Conservation (phyloP, 2,113 vertebrate species). For the Addax nasomaculatus region DNA sequence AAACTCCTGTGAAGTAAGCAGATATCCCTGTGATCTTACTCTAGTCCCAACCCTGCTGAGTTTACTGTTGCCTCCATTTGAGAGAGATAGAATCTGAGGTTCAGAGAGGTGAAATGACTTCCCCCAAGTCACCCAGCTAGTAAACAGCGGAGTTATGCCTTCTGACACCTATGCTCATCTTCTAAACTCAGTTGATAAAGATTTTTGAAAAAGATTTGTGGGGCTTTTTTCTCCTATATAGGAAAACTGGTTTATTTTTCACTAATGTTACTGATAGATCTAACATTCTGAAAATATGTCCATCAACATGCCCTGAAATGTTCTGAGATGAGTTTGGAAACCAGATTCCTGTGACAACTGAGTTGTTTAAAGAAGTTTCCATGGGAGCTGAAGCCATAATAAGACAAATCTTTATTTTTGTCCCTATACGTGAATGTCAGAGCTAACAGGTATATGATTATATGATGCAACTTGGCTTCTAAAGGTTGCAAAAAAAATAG, state of each 20-base stretch:
- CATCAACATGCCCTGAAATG: not conserved
- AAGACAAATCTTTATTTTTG: not conserved
- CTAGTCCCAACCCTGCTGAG: not conserved
- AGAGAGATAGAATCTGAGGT: not conserved
- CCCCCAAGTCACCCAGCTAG: not conserved
- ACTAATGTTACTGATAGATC: not conserved
- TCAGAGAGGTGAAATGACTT: slow-evolving; percentile 7
- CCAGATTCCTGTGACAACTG: not conserved
- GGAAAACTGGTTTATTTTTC: not conserved
- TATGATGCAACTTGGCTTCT: not conserved
- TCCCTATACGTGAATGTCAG: not conserved
- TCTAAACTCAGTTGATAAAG: not conserved
- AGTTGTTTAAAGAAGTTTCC: slow-evolving; percentile 7
- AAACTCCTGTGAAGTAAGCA: not conserved
- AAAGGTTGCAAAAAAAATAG: not conserved
- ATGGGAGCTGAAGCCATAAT: not conserved
- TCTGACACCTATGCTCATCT: not conserved
- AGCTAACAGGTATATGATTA: not conserved
- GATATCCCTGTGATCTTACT: not conserved
- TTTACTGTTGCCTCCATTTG: not conserved
- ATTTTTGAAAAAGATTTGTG: not conserved
- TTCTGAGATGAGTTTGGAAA: not conserved
- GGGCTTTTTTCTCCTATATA: not conserved
- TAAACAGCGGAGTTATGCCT: not conserved
- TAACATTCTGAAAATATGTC: slow-evolving; percentile 7